These are phyloP conservation scores for Phania funesta DNA, from an alignment of 2,888 invertebrate genomes.

Conservation along the genomic window DNA sequence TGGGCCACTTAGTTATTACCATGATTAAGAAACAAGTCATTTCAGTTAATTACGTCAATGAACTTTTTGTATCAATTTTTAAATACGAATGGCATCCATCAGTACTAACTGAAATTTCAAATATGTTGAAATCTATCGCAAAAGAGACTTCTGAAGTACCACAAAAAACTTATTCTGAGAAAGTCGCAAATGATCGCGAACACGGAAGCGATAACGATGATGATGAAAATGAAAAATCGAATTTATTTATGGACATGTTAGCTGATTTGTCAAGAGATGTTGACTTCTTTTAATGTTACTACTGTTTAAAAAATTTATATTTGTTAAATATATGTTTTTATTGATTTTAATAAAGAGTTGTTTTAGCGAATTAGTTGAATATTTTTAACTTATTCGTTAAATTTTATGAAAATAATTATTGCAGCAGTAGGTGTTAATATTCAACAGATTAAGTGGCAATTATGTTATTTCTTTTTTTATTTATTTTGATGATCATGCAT, in stretches of 20 bases:
- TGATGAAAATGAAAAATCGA: conserved; percentile 75
- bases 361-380: neutral
- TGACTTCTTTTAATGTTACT: conserved; percentile 74
- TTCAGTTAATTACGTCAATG: conserved; percentile 83
- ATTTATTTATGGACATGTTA: conserved; percentile 79
- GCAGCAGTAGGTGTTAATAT: too few species aligned
- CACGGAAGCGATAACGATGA: conserved; percentile 8
- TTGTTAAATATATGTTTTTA: neutral
- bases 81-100: conserved; percentile 84
- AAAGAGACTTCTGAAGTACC: conserved; percentile 39
- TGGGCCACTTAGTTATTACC: conserved; percentile 80
- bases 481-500: too few species aligned
- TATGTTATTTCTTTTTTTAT: neutral
- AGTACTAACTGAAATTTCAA: conserved; percentile 73
- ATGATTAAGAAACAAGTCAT: conserved; percentile 83
- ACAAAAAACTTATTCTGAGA: neutral
- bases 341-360: conserved; percentile 15
- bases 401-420: neutral
- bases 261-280: conserved; percentile 79
- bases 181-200: neutral
- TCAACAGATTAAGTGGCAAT: too few species aligned
- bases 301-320: neutral
- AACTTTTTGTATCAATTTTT: conserved; percentile 85
- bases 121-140: conserved; percentile 72
- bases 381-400: neutral